phyloP scores from a whole-genome alignment of 2,888 invertebrate genomes.

The Axea sp. region DNA sequence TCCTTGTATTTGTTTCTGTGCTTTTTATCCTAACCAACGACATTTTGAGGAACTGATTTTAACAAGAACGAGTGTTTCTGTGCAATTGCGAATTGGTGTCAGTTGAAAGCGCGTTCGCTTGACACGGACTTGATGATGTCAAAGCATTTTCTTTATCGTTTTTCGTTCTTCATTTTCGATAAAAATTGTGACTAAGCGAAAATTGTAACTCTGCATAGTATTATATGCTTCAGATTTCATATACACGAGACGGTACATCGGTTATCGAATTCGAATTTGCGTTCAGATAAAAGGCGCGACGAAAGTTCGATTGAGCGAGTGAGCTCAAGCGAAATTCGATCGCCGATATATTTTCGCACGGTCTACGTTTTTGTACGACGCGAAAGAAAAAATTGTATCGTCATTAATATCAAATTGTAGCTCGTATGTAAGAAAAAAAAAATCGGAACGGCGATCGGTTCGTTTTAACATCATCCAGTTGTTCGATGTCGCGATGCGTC shows the following conservation, averaged over 20 bases:
- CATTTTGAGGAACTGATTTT: constrained; percentile 29
- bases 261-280: background rate
- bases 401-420: no score
- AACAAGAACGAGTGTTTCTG: constrained; percentile 32
- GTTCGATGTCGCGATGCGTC: constrained; percentile 44
- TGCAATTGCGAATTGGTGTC: constrained; percentile 53
- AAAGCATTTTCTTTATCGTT: constrained; percentile 7
- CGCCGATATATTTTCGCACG: constrained; percentile 22
- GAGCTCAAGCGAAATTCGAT: constrained; percentile 15
- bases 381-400: background rate
- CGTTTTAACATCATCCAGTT: constrained; percentile 32
- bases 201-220: no score
- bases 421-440: no score
- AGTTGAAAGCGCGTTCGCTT: constrained; percentile 22
- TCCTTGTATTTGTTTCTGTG: constrained; percentile 16
- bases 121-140: constrained; percentile 22
- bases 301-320: no score
- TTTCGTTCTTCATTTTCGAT: no score
- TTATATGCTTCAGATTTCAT: no score
- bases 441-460: background rate
- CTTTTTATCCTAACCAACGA: constrained; percentile 38
- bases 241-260: no score
- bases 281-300: background rate
- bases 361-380: constrained; percentile 41
- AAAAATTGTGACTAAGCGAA: constrained; percentile 1